These are phyloP conservation scores for Lampropteryx suffumata DNA, from an alignment of 2,888 invertebrate species.

Conservation along the genomic window DNA sequence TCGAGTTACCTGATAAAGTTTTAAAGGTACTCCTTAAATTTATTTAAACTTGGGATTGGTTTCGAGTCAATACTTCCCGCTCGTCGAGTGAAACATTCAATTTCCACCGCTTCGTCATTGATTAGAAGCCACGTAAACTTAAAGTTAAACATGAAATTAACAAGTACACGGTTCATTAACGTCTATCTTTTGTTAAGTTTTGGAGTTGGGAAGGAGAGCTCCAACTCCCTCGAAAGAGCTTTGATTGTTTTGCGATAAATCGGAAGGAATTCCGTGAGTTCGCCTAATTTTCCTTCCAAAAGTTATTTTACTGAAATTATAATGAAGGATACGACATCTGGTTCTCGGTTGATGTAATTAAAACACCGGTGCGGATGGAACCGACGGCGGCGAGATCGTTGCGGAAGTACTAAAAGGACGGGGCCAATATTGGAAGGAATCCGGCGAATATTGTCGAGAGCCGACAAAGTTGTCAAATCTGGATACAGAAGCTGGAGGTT, in stretches of 20 bases:
- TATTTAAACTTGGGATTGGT: constrained; percentile 31
- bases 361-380: constrained; percentile 28
- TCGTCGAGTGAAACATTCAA: constrained; percentile 39
- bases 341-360: constrained; percentile 36
- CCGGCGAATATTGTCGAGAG: constrained; percentile 7
- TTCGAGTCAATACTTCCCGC: constrained; percentile 23
- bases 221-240: constrained; percentile 37
- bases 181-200: constrained; percentile 59
- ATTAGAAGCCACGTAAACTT: constrained; percentile 52
- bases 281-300: constrained; percentile 46
- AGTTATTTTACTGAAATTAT: constrained; percentile 52
- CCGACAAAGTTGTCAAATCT: constrained; percentile 52
- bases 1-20: constrained; percentile 29
- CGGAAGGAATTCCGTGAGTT: constrained; percentile 49
- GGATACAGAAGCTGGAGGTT: constrained; percentile 46
- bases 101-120: constrained; percentile 42
- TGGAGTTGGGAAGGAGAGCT: constrained; percentile 42
- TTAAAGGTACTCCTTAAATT: constrained; percentile 29
- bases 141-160: constrained; percentile 60
- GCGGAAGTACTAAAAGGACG: constrained; percentile 23
- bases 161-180: constrained; percentile 63
- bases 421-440: constrained; percentile 6
- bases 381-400: constrained; percentile 23
- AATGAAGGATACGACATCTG: constrained; percentile 49
- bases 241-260: constrained; percentile 65